Evolutionary conservation across 1,140 invertebrate genomes (phyloP).

Genomic region (Chironomus striatipennis): DNA sequence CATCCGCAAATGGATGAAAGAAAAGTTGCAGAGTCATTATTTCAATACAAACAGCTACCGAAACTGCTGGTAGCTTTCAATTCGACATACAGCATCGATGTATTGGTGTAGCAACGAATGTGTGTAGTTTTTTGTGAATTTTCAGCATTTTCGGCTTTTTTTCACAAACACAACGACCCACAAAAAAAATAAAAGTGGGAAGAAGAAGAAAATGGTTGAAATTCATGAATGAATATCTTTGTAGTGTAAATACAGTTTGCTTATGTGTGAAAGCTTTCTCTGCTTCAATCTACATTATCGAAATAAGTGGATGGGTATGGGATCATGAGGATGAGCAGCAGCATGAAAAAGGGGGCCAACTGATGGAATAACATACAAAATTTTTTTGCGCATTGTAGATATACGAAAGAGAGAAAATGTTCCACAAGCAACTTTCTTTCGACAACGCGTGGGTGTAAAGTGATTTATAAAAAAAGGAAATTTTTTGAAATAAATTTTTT

Average conservation of each 20-base stretch:
- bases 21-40: conserved; percentile 13
- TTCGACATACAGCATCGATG: background rate
- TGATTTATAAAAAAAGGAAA: conserved; percentile 18
- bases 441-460: background rate
- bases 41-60: background rate
- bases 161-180: background rate
- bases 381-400: background rate
- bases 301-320: background rate
- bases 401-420: background rate
- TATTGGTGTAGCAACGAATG: background rate
- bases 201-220: no score
- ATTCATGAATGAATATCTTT: background rate
- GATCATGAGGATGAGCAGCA: background rate
- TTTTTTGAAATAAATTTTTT: background rate
- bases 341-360: background rate
- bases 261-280: conserved; percentile 1
- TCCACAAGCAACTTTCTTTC: conserved; percentile 1
- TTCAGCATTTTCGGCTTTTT: background rate
- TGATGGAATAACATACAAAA: no score
- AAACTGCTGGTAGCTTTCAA: background rate
- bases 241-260: conserved; percentile 12
- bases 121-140: background rate
- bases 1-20: conserved; percentile 11
- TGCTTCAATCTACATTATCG: background rate
- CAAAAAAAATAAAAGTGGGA: no score